Conservation (phyloP, 1,140 invertebrate species). For the Potamilus streckersoni region DNA sequence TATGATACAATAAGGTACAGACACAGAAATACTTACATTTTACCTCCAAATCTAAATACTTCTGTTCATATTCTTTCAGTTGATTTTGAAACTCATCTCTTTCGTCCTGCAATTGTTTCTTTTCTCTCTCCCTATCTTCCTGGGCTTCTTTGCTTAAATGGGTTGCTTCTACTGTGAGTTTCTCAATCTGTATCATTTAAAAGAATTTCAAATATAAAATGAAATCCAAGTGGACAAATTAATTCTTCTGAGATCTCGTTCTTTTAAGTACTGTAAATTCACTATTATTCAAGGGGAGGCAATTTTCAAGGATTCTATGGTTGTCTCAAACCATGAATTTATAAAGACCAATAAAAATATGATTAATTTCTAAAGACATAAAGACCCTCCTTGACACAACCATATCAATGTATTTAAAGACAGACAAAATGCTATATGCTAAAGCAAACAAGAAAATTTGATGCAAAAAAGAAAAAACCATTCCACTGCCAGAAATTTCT, state of each 20-base stretch:
- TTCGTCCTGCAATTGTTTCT: constrained; percentile 29
- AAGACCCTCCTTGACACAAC: not conserved
- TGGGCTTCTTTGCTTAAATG: constrained; percentile 15
- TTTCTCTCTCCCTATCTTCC: constrained; percentile 32
- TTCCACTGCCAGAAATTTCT: too few species aligned
- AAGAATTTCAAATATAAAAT: not conserved
- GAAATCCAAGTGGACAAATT: not conserved
- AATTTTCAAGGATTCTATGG: not conserved
- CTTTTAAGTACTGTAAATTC: not conserved
- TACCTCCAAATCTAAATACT: constrained; percentile 25
- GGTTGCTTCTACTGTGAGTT: constrained; percentile 28
- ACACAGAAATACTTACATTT: constrained; percentile 13
- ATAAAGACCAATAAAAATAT: too few species aligned
- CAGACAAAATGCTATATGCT: not conserved
- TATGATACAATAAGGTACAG: too few species aligned
- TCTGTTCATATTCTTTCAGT: constrained; percentile 21
- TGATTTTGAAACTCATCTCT: constrained; percentile 32
- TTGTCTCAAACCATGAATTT: not conserved
- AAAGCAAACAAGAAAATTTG: too few species aligned
- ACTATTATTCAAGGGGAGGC: too few species aligned
- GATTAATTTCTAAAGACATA: not conserved
- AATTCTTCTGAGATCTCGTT: not conserved
- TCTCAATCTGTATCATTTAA: constrained; percentile 27
- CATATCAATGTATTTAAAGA: not conserved
- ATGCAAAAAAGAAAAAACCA: too few species aligned